A percentile compares a stretch with the other conserved stretches of the same genome.
phyloP scores from a whole-genome alignment of 2,888 invertebrate species.

The Sturmia bella region DNA sequence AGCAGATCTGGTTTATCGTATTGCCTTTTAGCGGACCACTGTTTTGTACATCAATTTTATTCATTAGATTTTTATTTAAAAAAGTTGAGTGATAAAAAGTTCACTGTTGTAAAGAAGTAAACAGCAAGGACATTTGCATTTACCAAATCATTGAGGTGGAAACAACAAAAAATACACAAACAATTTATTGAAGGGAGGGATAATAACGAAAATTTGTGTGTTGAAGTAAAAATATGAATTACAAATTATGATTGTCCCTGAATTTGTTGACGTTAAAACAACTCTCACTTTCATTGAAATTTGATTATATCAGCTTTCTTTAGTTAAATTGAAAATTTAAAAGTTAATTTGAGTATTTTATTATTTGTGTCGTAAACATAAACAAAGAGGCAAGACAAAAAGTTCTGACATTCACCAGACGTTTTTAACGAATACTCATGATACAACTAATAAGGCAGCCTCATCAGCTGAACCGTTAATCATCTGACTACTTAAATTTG shows the following conservation, averaged over 20 bases:
- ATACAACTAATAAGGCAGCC: no score
- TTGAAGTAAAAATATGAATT: constrained; percentile 57
- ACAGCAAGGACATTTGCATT: constrained; percentile 67
- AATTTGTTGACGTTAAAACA: constrained; percentile 43
- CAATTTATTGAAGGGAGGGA: constrained; percentile 4
- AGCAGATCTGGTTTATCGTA: background rate
- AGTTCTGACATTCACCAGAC: constrained; percentile 58
- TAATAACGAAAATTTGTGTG: constrained; percentile 51
- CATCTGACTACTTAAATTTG: no score
- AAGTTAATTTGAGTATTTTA: constrained; percentile 36
- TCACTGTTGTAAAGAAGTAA: constrained; percentile 19
- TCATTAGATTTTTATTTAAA: constrained; percentile 22
- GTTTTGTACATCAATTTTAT: constrained; percentile 41
- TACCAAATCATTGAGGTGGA: constrained; percentile 69
- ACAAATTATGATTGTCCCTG: constrained; percentile 53
- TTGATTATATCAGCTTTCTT: constrained; percentile 26
- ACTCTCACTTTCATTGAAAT: constrained; percentile 56
- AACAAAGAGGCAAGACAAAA: no score
- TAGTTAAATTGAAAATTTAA: constrained; percentile 45
- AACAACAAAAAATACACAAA: constrained; percentile 52
- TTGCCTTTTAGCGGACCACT: constrained; percentile 1
- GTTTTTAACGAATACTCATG: no score
- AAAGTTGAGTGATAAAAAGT: constrained; percentile 29
- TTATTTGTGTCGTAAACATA: constrained; percentile 23
- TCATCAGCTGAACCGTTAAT: no score